Conservation (phyloP, 2,113 vertebrate species). For the Ictalurus punctatus region DNA sequence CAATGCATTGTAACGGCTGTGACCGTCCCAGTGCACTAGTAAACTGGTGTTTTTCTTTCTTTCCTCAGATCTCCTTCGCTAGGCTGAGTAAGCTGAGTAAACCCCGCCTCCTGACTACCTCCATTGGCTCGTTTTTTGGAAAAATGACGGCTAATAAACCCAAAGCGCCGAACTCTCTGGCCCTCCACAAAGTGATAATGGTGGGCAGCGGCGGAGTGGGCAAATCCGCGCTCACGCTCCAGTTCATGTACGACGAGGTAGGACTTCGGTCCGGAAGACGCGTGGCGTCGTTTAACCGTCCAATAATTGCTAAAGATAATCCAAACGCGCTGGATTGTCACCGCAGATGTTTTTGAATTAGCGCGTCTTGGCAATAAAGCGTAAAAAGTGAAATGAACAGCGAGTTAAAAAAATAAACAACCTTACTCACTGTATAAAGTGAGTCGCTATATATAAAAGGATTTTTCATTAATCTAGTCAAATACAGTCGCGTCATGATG, state of each 20-base stretch:
- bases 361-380: not conserved
- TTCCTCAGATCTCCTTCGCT: not conserved
- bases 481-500: not conserved
- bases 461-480: not conserved
- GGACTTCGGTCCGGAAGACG: constrained; percentile 41
- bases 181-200: constrained; percentile 90
- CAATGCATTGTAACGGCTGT: not conserved
- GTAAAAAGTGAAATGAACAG: not conserved
- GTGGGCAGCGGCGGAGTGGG: constrained; percentile 88
- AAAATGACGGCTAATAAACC: constrained; percentile 85
- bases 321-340: not conserved
- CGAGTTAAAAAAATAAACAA: not conserved
- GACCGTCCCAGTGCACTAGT: not conserved
- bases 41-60: not conserved
- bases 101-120: constrained; percentile 8
- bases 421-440: not conserved
- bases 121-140: constrained; percentile 1
- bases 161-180: constrained; percentile 84
- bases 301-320: not conserved
- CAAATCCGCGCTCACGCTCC: constrained; percentile 85
- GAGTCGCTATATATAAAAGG: not conserved
- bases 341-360: not conserved
- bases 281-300: not conserved
- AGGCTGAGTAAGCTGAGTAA: constrained; percentile 4
- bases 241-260: constrained; percentile 92